Conservation (phyloP, 2,888 invertebrate species). For the Brenthis daphne region DNA sequence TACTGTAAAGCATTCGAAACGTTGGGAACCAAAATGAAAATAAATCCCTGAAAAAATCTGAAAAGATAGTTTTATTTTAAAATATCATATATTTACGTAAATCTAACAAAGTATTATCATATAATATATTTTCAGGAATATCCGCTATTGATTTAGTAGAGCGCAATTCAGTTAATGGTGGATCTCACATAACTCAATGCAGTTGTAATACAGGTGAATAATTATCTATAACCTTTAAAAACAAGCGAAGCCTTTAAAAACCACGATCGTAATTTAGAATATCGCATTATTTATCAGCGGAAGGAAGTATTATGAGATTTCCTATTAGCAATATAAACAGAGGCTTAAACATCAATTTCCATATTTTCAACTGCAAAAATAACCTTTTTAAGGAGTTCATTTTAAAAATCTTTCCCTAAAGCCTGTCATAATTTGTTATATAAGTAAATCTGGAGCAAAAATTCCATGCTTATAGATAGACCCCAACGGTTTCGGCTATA, state of each 20-base stretch:
- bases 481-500: too few species aligned
- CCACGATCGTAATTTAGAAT: not conserved
- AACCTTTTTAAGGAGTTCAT: not conserved
- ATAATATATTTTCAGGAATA: slow-evolving; percentile 26
- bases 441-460: too few species aligned
- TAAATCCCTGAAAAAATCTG: too few species aligned
- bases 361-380: not conserved
- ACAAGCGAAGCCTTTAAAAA: not conserved
- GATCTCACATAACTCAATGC: slow-evolving; percentile 34
- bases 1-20: too few species aligned
- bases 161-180: slow-evolving; percentile 39
- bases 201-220: slow-evolving; percentile 40
- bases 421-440: too few species aligned
- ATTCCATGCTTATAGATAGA: too few species aligned
- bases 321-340: too few species aligned
- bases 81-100: too few species aligned
- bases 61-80: too few species aligned
- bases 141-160: slow-evolving; percentile 38
- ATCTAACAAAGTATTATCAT: not conserved
- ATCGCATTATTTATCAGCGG: not conserved
- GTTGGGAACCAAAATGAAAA: too few species aligned
- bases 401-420: not conserved
- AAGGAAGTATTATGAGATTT: too few species aligned
- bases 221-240: not conserved
- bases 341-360: too few species aligned